These are phyloP conservation scores for Athripsodes cinereus DNA, from an alignment of 2,888 invertebrate species.

Conservation along the genomic window DNA sequence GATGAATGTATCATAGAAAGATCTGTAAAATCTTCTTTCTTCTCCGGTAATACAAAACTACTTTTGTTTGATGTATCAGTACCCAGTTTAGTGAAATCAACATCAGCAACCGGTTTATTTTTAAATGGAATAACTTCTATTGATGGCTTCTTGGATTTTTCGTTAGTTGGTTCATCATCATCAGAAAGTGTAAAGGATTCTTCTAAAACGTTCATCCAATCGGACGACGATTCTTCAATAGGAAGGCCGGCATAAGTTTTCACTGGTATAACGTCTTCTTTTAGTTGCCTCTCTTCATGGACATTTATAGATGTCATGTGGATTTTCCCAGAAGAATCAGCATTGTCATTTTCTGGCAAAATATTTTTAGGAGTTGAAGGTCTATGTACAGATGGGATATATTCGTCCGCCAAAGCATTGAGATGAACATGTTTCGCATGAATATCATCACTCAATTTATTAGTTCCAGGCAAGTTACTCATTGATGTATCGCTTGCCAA, in stretches of 20 bases:
- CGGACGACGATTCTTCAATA: slow-evolving; percentile 27
- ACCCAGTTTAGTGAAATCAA: no score
- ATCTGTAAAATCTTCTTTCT: slow-evolving; percentile 16
- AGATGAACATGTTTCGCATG: background rate
- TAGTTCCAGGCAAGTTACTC: no score
- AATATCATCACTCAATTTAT: no score
- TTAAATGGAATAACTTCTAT: no score
- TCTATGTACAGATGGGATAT: background rate
- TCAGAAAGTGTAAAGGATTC: slow-evolving; percentile 32
- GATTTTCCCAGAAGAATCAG: background rate
- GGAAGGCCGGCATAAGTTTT: slow-evolving; percentile 32
- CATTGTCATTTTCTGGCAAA: background rate
- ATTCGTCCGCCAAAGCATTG: background rate
- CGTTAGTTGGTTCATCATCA: no score
- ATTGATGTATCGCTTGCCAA: no score
- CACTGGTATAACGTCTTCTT: slow-evolving; percentile 5
- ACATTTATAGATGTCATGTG: no score
- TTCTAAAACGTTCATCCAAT: slow-evolving; percentile 31
- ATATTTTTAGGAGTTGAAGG: background rate
- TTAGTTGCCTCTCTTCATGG: background rate
- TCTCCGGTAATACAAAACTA: slow-evolving; percentile 28
- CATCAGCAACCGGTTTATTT: no score
- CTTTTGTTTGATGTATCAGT: background rate
- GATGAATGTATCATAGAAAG: slow-evolving; percentile 7
- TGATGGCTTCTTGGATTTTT: no score